phyloP scores from a whole-genome alignment of 2,888 invertebrate species.

The Globia sparganii region DNA sequence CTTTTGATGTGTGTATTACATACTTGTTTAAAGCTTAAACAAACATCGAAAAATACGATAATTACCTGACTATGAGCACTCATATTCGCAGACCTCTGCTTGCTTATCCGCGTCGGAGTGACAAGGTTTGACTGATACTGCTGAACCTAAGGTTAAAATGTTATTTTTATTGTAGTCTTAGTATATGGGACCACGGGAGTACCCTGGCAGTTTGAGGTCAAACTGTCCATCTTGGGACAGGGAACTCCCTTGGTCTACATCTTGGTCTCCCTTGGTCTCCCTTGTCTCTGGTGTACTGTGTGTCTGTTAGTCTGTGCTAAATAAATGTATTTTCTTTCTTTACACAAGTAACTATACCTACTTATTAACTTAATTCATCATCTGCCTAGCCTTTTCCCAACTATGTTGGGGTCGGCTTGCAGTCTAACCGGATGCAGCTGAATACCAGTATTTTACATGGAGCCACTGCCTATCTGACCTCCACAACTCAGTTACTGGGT shows the following conservation, averaged over 20 bases:
- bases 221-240: neutral
- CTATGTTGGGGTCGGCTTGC: no score
- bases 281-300: no score
- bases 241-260: constrained; percentile 1
- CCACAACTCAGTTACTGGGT: no score
- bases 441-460: no score
- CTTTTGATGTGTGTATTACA: no score
- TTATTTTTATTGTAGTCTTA: constrained; percentile 26
- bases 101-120: constrained; percentile 85
- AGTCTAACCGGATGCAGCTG: no score
- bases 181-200: constrained; percentile 26
- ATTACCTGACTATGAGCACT: constrained; percentile 82
- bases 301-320: no score
- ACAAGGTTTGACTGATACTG: constrained; percentile 87
- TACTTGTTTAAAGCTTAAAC: neutral
- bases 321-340: no score
- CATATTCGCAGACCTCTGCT: constrained; percentile 79
- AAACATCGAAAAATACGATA: neutral
- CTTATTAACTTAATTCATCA: neutral
- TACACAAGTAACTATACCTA: neutral
- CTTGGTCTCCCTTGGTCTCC: no score
- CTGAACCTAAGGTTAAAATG: constrained; percentile 67
- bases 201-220: constrained; percentile 11
- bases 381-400: no score
- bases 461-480: no score